Percentiles rank a stretch among this genome's conserved stretches.
Conservation (phyloP, 2,888 invertebrate genomes). For the Aricia artaxerxes region DNA sequence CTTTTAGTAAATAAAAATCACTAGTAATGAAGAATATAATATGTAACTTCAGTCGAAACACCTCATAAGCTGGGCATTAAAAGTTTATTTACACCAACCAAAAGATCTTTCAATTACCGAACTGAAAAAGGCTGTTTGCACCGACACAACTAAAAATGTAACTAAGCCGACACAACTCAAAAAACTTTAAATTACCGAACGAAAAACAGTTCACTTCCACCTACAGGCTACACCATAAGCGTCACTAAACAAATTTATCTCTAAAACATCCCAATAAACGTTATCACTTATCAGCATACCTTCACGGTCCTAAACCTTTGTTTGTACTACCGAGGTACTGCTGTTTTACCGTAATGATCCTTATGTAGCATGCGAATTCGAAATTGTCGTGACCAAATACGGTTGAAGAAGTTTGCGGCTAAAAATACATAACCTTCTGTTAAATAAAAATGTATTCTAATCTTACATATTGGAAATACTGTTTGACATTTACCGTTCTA, state of each 20-base stretch:
- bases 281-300: constrained; percentile 6
- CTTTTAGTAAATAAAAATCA: too few relatives aligned
- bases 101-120: too few relatives aligned
- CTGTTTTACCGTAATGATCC: not conserved
- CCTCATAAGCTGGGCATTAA: too few relatives aligned
- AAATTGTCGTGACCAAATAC: constrained; percentile 23
- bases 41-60: too few relatives aligned
- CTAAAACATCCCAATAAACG: constrained; percentile 17
- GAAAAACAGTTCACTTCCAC: too few relatives aligned
- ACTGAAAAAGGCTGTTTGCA: too few relatives aligned
- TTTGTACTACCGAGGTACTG: not conserved
- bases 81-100: too few relatives aligned
- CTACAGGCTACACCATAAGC: not conserved
- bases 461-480: not conserved
- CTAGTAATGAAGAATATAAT: too few relatives aligned
- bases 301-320: not conserved
- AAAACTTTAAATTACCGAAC: too few relatives aligned
- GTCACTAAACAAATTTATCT: not conserved
- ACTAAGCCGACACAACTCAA: too few relatives aligned
- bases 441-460: not conserved
- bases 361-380: constrained; percentile 8
- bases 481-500: not conserved
- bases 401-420: constrained; percentile 4
- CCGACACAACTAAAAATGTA: too few relatives aligned
- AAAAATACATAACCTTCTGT: constrained; percentile 1